Base-by-base conservation (phyloP, 92 coral and sea anemone genomes). In the Nematostella vectensis region DNA sequence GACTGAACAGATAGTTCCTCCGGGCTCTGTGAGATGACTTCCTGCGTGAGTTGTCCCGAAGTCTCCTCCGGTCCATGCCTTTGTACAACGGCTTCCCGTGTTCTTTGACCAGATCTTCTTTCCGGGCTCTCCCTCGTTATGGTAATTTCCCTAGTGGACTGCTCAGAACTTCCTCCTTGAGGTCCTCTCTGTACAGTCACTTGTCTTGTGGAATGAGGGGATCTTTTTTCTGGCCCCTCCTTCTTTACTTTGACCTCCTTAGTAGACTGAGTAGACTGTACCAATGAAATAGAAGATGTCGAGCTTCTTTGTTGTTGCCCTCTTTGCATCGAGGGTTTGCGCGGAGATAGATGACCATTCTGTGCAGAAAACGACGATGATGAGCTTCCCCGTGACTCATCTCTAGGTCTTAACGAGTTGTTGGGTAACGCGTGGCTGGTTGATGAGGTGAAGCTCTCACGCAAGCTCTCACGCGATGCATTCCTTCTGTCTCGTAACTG, bases 401-500 rank as follows among this genome's bases (percentile, higher is more conserved):
- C 18, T 9, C 12, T 11, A 17, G 51, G 18, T 45, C 51, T 45
- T 17, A 8, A n/a, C n/a, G n/a, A n/a, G n/a, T n/a, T n/a, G n/a
- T n/a, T n/a, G n/a, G 15, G 40, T 33, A 15, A 15, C 40, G 40
- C 15, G 6, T 6, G 40, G 40, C 40, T 15, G 15, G 40, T 33
- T 6, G 40, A 33, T 15, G 40, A 33, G 40, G 15, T 6, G 40
- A 15, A 33, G 40, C 40, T 33, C 8, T 15, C 40, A 6, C 40
- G 6, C 6, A 15, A 33, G 6, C 40, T 15, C 8, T 6, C 40
- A 45, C 51, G 17, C 11, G 17, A 4, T 9, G 40, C 47, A 25
- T 55, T 19, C 48, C 61, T 79, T 61, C 59, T 61, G 13, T 68
- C 81, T 28, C 81, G 70, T 39, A 79, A 54, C 52, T 79, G 86